Conservation (phyloP, 2,797 vertebrate species). For the Typhlichthys subterraneus region DNA sequence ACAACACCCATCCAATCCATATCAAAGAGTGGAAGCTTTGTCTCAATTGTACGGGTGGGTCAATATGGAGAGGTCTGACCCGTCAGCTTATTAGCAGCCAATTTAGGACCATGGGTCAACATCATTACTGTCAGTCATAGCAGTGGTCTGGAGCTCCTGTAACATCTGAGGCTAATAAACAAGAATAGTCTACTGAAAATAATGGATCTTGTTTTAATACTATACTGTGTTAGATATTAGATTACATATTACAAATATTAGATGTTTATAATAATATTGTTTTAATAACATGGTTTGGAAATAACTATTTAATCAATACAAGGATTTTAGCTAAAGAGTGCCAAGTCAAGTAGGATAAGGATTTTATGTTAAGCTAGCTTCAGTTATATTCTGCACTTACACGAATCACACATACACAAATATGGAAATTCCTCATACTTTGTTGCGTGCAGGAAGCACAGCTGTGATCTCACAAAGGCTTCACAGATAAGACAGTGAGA, state of each 20-base stretch:
- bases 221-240: no score
- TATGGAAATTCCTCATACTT: no score
- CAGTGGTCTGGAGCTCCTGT: background rate
- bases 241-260: no score
- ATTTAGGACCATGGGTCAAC: slow-evolving; percentile 36
- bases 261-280: no score
- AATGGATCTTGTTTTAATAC: no score
- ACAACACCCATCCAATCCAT: no score
- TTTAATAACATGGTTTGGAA: slow-evolving; percentile 19
- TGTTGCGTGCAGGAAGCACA: no score
- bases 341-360: slow-evolving; percentile 4
- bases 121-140: slow-evolving; percentile 20
- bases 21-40: slow-evolving; percentile 4
- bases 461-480: no score
- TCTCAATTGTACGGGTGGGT: slow-evolving; percentile 60
- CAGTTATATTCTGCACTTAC: background rate
- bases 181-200: background rate
- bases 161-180: slow-evolving; percentile 19
- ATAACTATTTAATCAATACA: slow-evolving; percentile 15
- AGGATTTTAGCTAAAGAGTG: slow-evolving; percentile 24
- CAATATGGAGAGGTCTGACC: slow-evolving; percentile 51
- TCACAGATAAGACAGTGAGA: background rate
- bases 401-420: background rate
- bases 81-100: slow-evolving; percentile 7
- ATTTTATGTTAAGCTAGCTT: background rate